phyloP scores from a whole-genome alignment of 2,797 vertebrate species.

The Mus spretus region DNA sequence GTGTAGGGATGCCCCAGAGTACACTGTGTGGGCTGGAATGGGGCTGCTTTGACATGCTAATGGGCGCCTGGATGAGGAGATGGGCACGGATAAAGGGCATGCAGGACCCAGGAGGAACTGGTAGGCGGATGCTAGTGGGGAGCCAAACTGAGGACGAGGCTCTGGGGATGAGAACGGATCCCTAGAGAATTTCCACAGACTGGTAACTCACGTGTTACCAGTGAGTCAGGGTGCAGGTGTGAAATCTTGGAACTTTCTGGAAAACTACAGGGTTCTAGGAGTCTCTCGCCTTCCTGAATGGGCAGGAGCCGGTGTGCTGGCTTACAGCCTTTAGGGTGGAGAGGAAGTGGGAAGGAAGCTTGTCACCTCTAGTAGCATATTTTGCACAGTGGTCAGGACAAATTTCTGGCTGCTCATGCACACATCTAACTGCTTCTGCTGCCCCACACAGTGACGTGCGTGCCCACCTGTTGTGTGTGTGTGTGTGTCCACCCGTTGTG shows the following conservation, averaged over 20 bases:
- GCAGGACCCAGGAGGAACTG: constrained; percentile 31
- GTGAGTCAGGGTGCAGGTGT: constrained; percentile 3
- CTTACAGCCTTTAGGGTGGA: neutral
- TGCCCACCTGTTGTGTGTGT: neutral
- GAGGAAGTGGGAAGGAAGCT: neutral
- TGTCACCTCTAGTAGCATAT: neutral
- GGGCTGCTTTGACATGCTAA: constrained; percentile 59
- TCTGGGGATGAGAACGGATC: neutral
- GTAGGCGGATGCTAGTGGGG: neutral
- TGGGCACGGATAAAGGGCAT: neutral
- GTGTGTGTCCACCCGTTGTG: neutral
- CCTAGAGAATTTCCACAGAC: neutral
- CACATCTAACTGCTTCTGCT: neutral
- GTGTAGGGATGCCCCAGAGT: neutral
- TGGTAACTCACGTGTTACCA: neutral
- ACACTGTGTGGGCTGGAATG: neutral
- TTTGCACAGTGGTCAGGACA: neutral
- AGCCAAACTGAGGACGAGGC: neutral
- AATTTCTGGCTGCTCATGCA: neutral
- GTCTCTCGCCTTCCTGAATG: neutral
- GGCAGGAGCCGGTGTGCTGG: neutral
- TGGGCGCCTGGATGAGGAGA: constrained; percentile 44
- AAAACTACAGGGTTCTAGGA: neutral
- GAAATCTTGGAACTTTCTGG: neutral
- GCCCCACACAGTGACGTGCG: neutral